Percentiles rank a stretch among this genome's conserved stretches.
Evolutionary conservation across 2,113 vertebrate genomes (phyloP).

Genomic region (Paedocypris sp.): DNA sequence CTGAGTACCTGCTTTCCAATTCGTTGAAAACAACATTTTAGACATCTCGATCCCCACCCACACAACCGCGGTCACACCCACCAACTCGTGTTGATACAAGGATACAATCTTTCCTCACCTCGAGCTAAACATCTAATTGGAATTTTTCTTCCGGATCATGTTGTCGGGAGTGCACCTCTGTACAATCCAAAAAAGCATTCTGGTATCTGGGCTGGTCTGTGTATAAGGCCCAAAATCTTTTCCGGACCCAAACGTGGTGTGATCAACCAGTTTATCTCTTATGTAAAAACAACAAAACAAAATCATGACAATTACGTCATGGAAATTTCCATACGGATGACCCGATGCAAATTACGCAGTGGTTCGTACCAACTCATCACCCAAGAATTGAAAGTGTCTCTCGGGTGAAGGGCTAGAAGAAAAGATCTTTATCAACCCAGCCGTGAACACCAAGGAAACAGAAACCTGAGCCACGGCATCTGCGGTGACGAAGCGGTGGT

Average conservation of each 20-base stretch:
- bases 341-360: not conserved
- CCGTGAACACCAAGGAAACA: not conserved
- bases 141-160: not conserved
- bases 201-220: no score
- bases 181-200: no score
- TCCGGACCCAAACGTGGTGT: not conserved
- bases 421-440: not conserved
- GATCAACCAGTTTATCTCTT: no score
- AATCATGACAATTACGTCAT: not conserved
- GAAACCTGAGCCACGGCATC: conserved; percentile 9
- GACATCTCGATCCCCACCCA: not conserved
- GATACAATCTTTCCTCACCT: conserved; percentile 29
- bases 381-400: not conserved
- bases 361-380: not conserved
- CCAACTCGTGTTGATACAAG: conserved; percentile 28
- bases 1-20: conserved; percentile 40
- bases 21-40: conserved; percentile 32
- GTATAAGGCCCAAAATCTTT: not conserved
- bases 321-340: not conserved
- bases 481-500: not conserved
- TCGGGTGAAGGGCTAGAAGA: not conserved
- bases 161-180: not conserved
- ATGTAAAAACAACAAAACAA: no score
- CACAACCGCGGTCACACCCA: not conserved
- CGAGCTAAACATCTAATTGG: not conserved